Percentiles rank a stretch among this genome's conserved stretches.
These are phyloP conservation scores for Nemotelus nigrinus DNA, from an alignment of 2,888 invertebrate species.

Conservation along the genomic window DNA sequence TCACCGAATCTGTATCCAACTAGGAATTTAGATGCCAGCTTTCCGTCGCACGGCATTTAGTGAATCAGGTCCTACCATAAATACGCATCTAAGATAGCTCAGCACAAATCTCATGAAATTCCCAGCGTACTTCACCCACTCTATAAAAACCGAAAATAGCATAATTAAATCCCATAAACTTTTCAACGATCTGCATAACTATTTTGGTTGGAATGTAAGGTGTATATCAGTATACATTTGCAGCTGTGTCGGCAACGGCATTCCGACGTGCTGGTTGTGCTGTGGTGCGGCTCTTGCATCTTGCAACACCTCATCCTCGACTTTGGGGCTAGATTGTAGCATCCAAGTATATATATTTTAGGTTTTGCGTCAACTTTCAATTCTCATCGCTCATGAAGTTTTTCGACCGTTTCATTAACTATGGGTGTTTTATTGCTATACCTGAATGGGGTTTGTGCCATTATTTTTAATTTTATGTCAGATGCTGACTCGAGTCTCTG, in stretches of 20 bases:
- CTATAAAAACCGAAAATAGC: neutral
- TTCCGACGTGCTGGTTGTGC: no score
- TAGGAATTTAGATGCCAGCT: no score
- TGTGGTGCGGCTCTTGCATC: no score
- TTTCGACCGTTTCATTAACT: constrained; percentile 41
- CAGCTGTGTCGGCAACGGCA: no score
- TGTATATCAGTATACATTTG: neutral
- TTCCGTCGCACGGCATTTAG: no score
- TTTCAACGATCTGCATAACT: neutral
- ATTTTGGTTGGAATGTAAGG: neutral
- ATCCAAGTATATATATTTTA: constrained; percentile 15
- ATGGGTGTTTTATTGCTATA: constrained; percentile 28
- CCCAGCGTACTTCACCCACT: no score
- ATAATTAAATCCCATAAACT: neutral
- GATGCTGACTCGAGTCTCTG: neutral
- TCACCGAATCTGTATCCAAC: no score
- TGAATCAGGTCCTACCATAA: no score
- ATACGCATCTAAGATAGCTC: no score
- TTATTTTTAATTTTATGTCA: constrained; percentile 44
- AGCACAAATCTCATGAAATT: no score
- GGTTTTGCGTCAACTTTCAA: constrained; percentile 37
- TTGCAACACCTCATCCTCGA: no score
- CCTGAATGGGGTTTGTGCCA: neutral
- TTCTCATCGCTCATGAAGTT: constrained; percentile 27
- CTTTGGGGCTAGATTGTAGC: neutral